A percentile compares a stretch with the other conserved stretches of the same genome.
Conservation (phyloP, 2,888 invertebrate species). For the Pristionchus maxplancki region DNA sequence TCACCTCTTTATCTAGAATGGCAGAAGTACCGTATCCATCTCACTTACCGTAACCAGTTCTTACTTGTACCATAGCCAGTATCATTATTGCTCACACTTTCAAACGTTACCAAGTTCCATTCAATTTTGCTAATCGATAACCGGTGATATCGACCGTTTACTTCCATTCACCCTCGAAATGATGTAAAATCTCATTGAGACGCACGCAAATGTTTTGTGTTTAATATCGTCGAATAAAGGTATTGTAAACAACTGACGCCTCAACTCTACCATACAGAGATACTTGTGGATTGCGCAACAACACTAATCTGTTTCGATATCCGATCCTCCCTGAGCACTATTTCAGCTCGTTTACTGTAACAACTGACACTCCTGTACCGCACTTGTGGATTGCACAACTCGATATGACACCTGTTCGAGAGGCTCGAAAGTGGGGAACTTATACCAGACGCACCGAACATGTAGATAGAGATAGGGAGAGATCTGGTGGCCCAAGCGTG, state of each 20-base stretch:
- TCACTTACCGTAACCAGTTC: slow-evolving; percentile 1
- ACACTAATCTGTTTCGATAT: no score
- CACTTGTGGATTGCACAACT: no score
- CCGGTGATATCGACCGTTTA: not conserved
- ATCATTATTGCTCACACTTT: slow-evolving; percentile 20
- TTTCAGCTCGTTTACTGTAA: no score
- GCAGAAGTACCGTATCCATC: not conserved
- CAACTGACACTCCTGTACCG: no score
- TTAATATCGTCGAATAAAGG: not conserved
- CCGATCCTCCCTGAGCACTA: no score
- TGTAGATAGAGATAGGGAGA: no score
- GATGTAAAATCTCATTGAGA: not conserved
- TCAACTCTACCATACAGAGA: no score
- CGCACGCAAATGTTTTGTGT: not conserved
- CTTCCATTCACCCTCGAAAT: not conserved
- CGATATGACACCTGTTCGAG: no score
- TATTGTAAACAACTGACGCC: not conserved
- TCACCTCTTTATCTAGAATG: slow-evolving; percentile 23
- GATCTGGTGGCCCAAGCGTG: no score
- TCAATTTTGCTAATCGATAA: slow-evolving; percentile 11
- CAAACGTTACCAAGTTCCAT: slow-evolving; percentile 7
- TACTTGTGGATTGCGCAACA: no score
- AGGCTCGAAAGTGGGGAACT: no score
- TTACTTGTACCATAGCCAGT: slow-evolving; percentile 32
- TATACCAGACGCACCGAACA: no score